Base-by-base conservation (phyloP, 2,888 invertebrate genomes). In the Tachina fera region DNA sequence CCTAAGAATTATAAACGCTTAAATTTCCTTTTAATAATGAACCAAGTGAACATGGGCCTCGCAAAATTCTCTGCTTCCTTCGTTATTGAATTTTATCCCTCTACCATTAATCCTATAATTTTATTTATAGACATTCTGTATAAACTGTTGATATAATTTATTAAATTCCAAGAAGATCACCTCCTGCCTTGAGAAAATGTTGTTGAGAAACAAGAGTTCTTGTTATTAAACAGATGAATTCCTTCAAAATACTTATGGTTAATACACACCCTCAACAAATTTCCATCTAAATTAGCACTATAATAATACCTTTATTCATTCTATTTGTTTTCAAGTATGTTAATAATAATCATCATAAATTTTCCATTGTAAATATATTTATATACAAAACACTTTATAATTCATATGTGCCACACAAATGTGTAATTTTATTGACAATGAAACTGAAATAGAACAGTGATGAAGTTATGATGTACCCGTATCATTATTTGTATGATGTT, bases 371-470 rank as follows among this genome's bases (percentile, higher is more conserved):
- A 1, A 22, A 51, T 61, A 10, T 45, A 43, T 43, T 39, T 43
- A 6, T 22, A n/a, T 19, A 19, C 31, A 16, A 11, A 43, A 19
- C 31, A 3, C 43, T 16, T n/a, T 4, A 22, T 47, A n/a, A 45
- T 31, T n/a, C 13, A 45, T 31, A 63, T 39, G n/a, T 3, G 31
- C 31, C 31, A 31, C 8, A 4, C 53, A 71, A 63, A 63, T 63
- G 31, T 31, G 6, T 31, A 19, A 56, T 45, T 71, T 71, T 61
- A 71, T 53, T 70, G 53, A 61, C 61, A 78, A 63, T 71, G 71
- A 71, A 71, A 63, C 22, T 31, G 56, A 22, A 61, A 63, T 3
- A 14, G 19, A 70, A 53, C 41, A 43, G 45, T 43, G 49, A 61
- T 41, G 61, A 43, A 43, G 19, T 19, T 43, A 65, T 65, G 75